phyloP scores from a whole-genome alignment of 2,797 vertebrate genomes.

The Chelonia mydas region DNA sequence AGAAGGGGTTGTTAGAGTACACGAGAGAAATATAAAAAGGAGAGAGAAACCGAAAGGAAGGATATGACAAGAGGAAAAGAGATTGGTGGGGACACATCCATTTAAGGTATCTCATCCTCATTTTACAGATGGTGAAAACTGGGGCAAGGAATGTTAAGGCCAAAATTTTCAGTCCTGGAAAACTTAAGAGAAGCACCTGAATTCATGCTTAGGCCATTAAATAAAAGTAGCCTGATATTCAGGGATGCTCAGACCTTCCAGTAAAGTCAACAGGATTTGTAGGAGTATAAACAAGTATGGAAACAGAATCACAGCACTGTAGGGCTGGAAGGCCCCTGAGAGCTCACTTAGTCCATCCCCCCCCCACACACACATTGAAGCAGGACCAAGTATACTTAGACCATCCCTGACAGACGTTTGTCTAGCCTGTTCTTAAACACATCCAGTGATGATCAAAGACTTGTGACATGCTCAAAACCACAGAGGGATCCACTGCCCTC shows the following conservation, averaged over 20 bases:
- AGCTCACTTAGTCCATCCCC: neutral
- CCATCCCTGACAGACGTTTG: neutral
- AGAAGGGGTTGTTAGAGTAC: neutral
- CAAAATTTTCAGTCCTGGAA: neutral
- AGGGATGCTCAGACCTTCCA: neutral
- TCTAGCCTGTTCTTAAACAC: neutral
- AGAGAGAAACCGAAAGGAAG: neutral
- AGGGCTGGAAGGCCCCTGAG: neutral
- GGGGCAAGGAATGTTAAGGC: neutral
- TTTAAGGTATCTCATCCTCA: neutral
- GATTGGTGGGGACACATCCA: neutral
- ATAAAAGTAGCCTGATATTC: neutral
- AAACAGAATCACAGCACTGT: neutral
- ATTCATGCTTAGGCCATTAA: neutral
- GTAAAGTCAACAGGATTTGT: neutral
- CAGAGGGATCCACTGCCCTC: neutral
- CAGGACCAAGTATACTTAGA: neutral
- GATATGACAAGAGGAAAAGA: neutral
- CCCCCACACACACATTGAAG: neutral
- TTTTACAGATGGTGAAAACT: neutral
- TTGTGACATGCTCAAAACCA: neutral
- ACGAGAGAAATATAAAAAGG: neutral
- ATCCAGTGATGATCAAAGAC: neutral
- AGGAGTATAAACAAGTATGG: neutral
- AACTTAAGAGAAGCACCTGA: neutral